Evolutionary conservation across 23 tunicate species (phyloP).

Genomic region (Phallusia fumigata): DNA sequence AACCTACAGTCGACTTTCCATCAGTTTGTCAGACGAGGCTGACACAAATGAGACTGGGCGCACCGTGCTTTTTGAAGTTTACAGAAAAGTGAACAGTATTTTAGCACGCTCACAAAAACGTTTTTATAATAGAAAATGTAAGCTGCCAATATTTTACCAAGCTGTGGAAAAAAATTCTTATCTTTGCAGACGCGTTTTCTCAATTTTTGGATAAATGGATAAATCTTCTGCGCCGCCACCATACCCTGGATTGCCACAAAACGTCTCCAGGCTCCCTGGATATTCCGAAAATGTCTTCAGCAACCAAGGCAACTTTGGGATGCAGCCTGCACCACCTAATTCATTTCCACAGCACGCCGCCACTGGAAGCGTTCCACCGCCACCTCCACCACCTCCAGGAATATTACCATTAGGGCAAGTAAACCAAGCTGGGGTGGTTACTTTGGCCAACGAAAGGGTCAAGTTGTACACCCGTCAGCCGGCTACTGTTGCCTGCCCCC

Average conservation of each 20-base stretch:
- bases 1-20: too few relatives aligned
- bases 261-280: neutral
- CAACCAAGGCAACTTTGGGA: neutral
- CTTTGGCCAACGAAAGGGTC: neutral
- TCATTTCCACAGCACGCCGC: neutral
- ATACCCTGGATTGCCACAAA: neutral
- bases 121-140: too few relatives aligned
- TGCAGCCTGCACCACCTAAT: neutral
- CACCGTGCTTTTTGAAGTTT: too few relatives aligned
- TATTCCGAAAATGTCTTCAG: neutral
- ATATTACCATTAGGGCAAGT: neutral
- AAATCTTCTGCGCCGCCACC: neutral
- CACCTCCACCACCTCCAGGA: neutral
- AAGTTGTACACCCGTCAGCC: neutral
- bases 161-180: too few relatives aligned
- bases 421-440: neutral
- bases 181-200: too few relatives aligned
- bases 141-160: too few relatives aligned
- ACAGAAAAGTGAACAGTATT: too few relatives aligned
- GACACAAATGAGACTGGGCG: too few relatives aligned
- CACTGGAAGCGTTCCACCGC: neutral
- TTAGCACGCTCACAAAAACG: too few relatives aligned
- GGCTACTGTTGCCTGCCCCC: constrained; percentile 16
- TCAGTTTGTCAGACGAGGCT: too few relatives aligned
- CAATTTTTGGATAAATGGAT: too few relatives aligned